A percentile compares a stretch with the other conserved stretches of the same genome.
Evolutionary conservation across 1,140 invertebrate genomes (phyloP).

Genomic region (Drosophila bocki): DNA sequence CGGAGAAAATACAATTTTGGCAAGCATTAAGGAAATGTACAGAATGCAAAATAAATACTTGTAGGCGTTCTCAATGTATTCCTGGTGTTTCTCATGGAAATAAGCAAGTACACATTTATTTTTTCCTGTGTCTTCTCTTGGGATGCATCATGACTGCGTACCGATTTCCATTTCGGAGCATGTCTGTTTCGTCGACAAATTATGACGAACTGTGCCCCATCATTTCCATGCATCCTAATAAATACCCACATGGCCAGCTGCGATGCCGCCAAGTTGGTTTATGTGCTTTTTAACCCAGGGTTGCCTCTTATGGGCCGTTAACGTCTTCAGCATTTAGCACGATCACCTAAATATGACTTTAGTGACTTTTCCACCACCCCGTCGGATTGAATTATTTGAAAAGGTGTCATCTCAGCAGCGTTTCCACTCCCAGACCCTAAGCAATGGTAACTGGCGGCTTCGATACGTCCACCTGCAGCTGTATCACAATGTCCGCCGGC

Average conservation of each 20-base stretch:
- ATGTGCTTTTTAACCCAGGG: conserved; percentile 66
- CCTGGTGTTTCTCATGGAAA: neutral
- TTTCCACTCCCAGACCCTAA: neutral
- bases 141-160: conserved; percentile 14
- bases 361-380: neutral
- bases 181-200: conserved; percentile 52
- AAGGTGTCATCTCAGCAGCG: neutral
- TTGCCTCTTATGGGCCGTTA: conserved; percentile 42
- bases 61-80: neutral
- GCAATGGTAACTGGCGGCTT: neutral
- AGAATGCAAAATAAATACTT: neutral
- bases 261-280: conserved; percentile 47
- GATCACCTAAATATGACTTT: conserved; percentile 26
- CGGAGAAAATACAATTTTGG: neutral
- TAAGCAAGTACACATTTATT: neutral
- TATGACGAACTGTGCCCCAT: conserved; percentile 63
- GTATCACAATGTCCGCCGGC: conserved; percentile 15
- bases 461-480: conserved; percentile 4
- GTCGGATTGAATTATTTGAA: neutral
- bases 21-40: neutral
- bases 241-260: conserved; percentile 34
- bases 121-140: neutral
- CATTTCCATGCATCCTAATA: conserved; percentile 43
- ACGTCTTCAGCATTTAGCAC: conserved; percentile 31
- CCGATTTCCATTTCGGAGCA: neutral